phyloP scores from a whole-genome alignment of 2,888 invertebrate genomes.

The Aspidiotus destructor region DNA sequence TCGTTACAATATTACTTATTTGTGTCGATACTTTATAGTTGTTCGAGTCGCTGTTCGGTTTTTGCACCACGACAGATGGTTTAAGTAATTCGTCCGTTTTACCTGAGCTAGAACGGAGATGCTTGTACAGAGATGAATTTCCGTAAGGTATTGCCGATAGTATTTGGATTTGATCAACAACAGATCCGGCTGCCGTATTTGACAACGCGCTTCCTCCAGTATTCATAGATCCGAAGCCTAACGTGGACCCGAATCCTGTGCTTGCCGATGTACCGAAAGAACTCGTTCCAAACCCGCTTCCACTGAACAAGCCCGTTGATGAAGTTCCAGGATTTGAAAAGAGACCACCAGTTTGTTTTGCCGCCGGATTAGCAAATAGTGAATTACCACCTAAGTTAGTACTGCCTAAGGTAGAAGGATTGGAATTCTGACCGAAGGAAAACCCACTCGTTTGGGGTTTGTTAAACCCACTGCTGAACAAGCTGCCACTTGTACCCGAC shows the following conservation, averaged over 20 bases:
- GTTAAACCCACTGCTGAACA: conserved; percentile 36
- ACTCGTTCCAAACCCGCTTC: not conserved
- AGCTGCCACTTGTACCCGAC: conserved; percentile 10
- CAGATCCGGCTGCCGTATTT: conserved; percentile 42
- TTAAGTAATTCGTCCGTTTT: conserved; percentile 58
- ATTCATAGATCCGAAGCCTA: conserved; percentile 12
- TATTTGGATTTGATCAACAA: conserved; percentile 59
- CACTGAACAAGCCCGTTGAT: conserved; percentile 5
- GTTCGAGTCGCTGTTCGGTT: conserved; percentile 16
- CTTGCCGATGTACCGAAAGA: conserved; percentile 11
- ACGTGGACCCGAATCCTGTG: conserved; percentile 26
- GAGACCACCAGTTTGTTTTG: conserved; percentile 45
- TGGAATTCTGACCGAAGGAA: conserved; percentile 41
- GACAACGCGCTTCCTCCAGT: conserved; percentile 34
- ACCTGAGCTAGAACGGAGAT: conserved; percentile 44
- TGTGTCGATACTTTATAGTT: conserved; percentile 21
- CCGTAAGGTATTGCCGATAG: conserved; percentile 76
- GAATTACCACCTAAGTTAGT: conserved; percentile 11
- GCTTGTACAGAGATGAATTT: conserved; percentile 70
- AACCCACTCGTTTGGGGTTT: conserved; percentile 38
- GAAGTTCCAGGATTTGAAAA: conserved; percentile 46
- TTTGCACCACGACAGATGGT: conserved; percentile 41
- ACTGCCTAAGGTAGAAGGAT: conserved; percentile 38
- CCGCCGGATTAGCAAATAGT: conserved; percentile 41
- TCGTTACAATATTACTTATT: conserved; percentile 21